Conservation (phyloP, 2,113 vertebrate genomes). For the Lucifuga dentata region DNA sequence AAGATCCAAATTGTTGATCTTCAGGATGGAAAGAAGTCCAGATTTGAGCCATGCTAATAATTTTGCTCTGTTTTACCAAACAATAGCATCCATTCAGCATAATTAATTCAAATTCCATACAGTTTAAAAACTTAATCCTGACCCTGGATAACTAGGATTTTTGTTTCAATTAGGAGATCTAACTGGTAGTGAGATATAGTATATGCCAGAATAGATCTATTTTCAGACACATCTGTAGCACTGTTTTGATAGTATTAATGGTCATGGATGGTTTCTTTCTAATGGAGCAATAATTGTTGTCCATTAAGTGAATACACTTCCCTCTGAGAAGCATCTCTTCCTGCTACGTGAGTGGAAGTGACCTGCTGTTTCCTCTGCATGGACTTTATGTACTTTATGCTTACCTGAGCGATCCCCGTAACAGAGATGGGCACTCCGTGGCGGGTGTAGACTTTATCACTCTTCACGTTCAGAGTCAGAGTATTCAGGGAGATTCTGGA, state of each 20-base stretch:
- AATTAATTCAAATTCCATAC: no score
- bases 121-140: no score
- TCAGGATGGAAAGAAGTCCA: no score
- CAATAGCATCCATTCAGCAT: no score
- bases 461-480: constrained; percentile 93
- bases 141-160: no score
- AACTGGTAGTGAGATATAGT: no score
- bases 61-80: no score
- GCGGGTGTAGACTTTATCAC: constrained; percentile 93
- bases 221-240: background rate
- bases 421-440: constrained; percentile 94
- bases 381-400: background rate
- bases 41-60: no score
- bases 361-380: background rate
- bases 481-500: constrained; percentile 93
- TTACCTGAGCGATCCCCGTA: constrained; percentile 94
- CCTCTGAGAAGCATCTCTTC: background rate
- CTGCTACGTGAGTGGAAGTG: no score
- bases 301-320: background rate
- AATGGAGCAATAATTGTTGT: background rate
- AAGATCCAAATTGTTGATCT: no score
- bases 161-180: no score
- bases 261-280: background rate
- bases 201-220: background rate
- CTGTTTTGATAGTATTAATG: background rate